Evolutionary conservation across 2,797 vertebrate species (phyloP), one percentile per base, ranked within the genome.

Genomic region (Euthynnus affinis): DNA sequence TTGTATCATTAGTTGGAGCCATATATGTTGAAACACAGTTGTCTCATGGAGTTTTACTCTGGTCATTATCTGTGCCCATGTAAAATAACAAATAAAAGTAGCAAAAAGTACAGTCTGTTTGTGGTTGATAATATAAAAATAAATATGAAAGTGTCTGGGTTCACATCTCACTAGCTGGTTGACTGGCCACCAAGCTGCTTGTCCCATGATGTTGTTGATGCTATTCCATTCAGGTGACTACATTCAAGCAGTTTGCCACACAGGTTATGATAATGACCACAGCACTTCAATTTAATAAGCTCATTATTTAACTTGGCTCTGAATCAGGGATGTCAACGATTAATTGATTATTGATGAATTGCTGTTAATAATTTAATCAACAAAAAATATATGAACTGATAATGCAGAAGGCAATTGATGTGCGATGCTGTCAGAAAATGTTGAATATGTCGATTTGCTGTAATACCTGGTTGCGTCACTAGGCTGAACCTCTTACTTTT

Each of bases 231-330:
- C 76, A 80, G 60, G 52, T n/a, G 13, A 74, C 80, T 84, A 76
- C 82, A 87, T 27, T 82, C 70, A 81, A 74, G 56, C 52, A 40
- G 81, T 82, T 88, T 55, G 87, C 70, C 72, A 80, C 79, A 78
- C 81, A 77, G 58, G 86, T 93, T 90, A 87, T 82, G 82, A 91
- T n/a, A n/a, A n/a, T n/a, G n/a, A n/a, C n/a, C n/a, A 87, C 84
- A 85, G 85, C 87, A 80, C 80, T 83, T 88, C 84, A 84, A 86
- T 90, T 87, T 87, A 79, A 90, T n/a, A n/a, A n/a, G n/a, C n/a
- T n/a, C n/a, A n/a, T n/a, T n/a, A n/a, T n/a, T n/a, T n/a, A n/a
- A n/a, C n/a, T n/a, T n/a, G n/a, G n/a, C n/a, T n/a, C n/a, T n/a
- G n/a, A n/a, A n/a, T n/a, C n/a, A n/a, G n/a, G n/a, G n/a, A n/a